Percentiles rank a stretch among this genome's conserved stretches.
phyloP scores from a whole-genome alignment of 2,888 invertebrate species.

The Luperina testacea region DNA sequence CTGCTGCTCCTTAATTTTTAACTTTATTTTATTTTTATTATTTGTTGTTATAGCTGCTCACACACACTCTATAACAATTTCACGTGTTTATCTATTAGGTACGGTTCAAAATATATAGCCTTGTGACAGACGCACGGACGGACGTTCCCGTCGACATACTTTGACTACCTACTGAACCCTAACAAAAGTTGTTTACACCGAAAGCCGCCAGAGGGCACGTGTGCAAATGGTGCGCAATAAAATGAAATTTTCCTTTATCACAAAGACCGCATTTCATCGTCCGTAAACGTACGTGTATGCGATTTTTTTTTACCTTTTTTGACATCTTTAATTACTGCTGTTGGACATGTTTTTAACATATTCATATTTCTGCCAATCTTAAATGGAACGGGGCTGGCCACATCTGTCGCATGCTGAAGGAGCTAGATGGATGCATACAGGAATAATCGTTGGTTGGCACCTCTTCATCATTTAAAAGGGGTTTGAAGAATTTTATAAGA shows the following conservation, averaged over 20 bases:
- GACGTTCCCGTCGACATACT: too few species aligned
- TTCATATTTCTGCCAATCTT: not conserved
- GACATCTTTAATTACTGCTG: constrained; percentile 47
- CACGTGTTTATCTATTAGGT: not conserved
- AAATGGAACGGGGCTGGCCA: not conserved
- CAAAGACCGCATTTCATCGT: constrained; percentile 32
- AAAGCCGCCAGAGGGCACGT: constrained; percentile 41
- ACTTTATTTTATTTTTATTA: not conserved
- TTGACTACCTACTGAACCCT: not conserved
- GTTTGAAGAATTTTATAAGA: not conserved
- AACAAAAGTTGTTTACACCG: constrained; percentile 4
- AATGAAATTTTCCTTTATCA: constrained; percentile 50
- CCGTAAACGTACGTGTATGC: constrained; percentile 26
- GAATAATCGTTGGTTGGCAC: not conserved
- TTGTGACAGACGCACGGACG: not conserved
- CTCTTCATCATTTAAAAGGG: not conserved
- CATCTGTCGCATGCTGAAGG: not conserved
- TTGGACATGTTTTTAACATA: not conserved
- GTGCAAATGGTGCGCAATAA: constrained; percentile 45
- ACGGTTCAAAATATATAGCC: not conserved
- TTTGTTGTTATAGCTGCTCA: not conserved
- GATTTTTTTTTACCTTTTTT: constrained; percentile 29
- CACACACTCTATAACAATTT: not conserved
- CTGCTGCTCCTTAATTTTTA: not conserved
- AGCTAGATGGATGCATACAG: not conserved